A percentile compares a stretch with the other conserved stretches of the same genome.
Evolutionary conservation across 1,140 invertebrate species (phyloP).

Genomic region (Polyergus mexicanus): DNA sequence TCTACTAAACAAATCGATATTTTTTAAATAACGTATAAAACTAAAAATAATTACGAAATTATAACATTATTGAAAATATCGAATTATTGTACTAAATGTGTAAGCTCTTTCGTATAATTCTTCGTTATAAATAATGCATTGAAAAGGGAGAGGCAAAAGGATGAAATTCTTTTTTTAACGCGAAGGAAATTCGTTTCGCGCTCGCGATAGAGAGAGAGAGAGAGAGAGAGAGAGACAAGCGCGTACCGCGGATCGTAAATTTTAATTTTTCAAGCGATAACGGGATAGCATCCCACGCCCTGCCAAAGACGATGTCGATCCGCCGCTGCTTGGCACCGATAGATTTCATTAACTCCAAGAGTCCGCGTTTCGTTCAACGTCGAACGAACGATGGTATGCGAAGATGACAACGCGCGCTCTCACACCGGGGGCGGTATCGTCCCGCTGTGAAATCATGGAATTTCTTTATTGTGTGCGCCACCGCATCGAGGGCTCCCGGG

Average conservation of each 20-base stretch:
- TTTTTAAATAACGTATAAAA: neutral
- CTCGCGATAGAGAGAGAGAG: neutral
- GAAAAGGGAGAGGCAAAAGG: neutral
- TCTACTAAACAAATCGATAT: neutral
- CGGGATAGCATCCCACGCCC: conserved; percentile 20
- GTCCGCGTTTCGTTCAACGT: conserved; percentile 69
- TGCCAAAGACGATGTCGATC: conserved; percentile 42
- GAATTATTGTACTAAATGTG: neutral
- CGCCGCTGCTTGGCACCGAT: conserved; percentile 60
- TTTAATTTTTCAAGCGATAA: conserved; percentile 43
- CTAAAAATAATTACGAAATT: conserved; percentile 19
- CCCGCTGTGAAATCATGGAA: conserved; percentile 76
- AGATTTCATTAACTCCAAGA: conserved; percentile 82
- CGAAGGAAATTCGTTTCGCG: conserved; percentile 8
- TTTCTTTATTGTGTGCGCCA: conserved; percentile 80
- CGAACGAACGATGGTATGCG: conserved; percentile 61
- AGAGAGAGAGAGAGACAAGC: neutral
- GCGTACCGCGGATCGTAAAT: conserved; percentile 27
- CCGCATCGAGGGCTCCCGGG: conserved; percentile 31
- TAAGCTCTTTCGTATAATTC: neutral
- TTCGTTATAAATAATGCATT: neutral
- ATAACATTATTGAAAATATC: neutral
- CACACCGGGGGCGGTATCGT: conserved; percentile 48
- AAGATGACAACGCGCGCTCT: conserved; percentile 58
- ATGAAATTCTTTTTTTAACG: neutral